Evolutionary conservation across 1,140 invertebrate species (phyloP), one percentile per base, ranked within the genome.

Genomic region (Drosophila pachea): DNA sequence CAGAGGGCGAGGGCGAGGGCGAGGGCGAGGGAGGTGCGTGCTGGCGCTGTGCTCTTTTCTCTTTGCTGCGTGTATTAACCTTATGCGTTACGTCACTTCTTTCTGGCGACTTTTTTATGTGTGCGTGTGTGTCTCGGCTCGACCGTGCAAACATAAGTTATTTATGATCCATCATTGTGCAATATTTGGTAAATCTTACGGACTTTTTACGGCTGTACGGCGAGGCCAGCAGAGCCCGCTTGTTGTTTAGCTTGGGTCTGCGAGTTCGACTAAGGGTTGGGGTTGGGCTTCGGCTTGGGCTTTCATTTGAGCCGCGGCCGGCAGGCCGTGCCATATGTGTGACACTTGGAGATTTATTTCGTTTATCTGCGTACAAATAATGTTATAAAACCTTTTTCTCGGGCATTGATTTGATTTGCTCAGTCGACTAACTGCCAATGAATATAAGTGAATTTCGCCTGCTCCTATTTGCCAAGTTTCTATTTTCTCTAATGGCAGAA

Each of bases 131-230:
- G 22, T 22, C 32, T 42, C 36, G 54, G 54, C 16, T 50, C 47
- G 50, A 22, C 60, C 48, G 74, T 55, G 66, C 81, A 72, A 66
- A 69, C 83, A 87, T 87, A 87, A 87, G 84, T 87, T 87, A 87
- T 87, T 87, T 87, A 87, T 87, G 84, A 87, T 87, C 84, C 78
- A 87, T 87, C 84, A 87, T 87, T 87, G 84, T 77, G 74, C 78
- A 87, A 87, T 87, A 86, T 86, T 86, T 86, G 81, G 81, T 77
- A 62, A 86, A 75, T 86, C 81, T 81, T 86, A 78, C 65, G 73
- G 76, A 77, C 58, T 84, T 86, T 84, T 84, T 84, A 84, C 81
- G 68, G 73, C 63, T 70, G 22, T 22, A 22, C 49, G 43, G 70
- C 22, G 2, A 5, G 43, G 70, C 22, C 7, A 5, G 12, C 40